These are phyloP conservation scores for Cloeon dipterum DNA, from an alignment of 2,888 invertebrate species.

Conservation along the genomic window DNA sequence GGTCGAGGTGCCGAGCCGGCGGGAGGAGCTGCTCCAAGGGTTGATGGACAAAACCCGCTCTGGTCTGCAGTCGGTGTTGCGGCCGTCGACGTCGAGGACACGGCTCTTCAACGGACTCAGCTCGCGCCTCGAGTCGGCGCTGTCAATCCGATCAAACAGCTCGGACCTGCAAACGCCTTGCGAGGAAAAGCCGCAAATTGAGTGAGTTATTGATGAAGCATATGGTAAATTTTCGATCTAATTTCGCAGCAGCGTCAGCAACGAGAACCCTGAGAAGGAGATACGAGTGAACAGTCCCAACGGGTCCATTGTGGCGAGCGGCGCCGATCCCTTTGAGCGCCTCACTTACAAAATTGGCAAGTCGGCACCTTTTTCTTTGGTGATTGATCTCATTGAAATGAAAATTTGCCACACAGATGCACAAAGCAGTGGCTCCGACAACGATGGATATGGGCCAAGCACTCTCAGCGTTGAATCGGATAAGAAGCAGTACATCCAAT, in stretches of 20 bases:
- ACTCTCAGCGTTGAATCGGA: constrained; percentile 31
- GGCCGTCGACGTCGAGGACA: neutral
- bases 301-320: neutral
- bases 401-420: too few relatives aligned
- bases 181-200: too few relatives aligned
- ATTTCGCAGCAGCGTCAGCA: too few relatives aligned
- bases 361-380: too few relatives aligned
- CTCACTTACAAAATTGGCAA: neutral
- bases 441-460: constrained; percentile 29
- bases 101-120: neutral
- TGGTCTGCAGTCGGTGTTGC: neutral
- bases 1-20: neutral
- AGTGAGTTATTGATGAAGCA: too few relatives aligned
- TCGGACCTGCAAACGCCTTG: too few relatives aligned
- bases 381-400: neutral
- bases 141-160: neutral
- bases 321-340: neutral
- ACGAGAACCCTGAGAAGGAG: neutral
- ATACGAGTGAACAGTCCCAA: neutral
- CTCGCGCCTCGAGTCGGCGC: neutral
- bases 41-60: neutral
- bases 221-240: neutral
- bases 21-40: neutral
- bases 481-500: neutral
- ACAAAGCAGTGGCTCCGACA: constrained; percentile 21